A percentile compares a stretch with the other conserved stretches of the same genome.
Conservation (phyloP, 1,140 invertebrate genomes). For the Hylaeus volcanicus region DNA sequence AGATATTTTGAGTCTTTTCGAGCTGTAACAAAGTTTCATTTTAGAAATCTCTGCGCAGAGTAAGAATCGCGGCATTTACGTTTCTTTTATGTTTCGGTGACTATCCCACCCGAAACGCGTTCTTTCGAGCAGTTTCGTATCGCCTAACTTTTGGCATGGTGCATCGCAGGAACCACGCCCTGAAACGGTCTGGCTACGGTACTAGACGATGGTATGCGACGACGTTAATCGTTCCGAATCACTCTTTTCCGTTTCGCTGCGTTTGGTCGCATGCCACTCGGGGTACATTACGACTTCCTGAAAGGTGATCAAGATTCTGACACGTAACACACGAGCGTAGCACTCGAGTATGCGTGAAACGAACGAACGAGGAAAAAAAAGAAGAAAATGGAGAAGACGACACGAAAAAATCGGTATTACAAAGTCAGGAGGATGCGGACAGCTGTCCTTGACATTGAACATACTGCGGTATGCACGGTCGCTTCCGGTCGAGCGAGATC, state of each 20-base stretch:
- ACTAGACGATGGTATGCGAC: too few species aligned
- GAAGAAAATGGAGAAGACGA: background rate
- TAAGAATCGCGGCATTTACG: too few species aligned
- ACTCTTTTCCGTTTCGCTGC: constrained; percentile 11
- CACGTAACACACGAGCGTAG: constrained; percentile 31
- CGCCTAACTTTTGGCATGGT: too few species aligned
- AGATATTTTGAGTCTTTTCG: too few species aligned
- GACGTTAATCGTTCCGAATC: constrained; percentile 23
- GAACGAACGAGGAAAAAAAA: background rate
- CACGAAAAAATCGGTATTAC: constrained; percentile 42
- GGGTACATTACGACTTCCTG: constrained; percentile 56
- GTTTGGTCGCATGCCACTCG: background rate
- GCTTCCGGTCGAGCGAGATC: constrained; percentile 58
- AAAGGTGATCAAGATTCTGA: constrained; percentile 47
- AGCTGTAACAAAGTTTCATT: too few species aligned
- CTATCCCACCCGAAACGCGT: too few species aligned
- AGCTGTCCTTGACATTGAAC: constrained; percentile 66
- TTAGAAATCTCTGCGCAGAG: too few species aligned
- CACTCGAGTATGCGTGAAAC: background rate
- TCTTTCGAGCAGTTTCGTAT: too few species aligned
- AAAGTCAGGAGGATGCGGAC: constrained; percentile 13
- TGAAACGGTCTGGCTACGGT: too few species aligned
- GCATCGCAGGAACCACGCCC: too few species aligned
- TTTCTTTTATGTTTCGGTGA: too few species aligned
- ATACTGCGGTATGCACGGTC: constrained; percentile 50